A percentile compares a stretch with the other conserved stretches of the same genome.
Evolutionary conservation across 2,888 invertebrate species (phyloP).

Genomic region (Scaptomyza polygonia): DNA sequence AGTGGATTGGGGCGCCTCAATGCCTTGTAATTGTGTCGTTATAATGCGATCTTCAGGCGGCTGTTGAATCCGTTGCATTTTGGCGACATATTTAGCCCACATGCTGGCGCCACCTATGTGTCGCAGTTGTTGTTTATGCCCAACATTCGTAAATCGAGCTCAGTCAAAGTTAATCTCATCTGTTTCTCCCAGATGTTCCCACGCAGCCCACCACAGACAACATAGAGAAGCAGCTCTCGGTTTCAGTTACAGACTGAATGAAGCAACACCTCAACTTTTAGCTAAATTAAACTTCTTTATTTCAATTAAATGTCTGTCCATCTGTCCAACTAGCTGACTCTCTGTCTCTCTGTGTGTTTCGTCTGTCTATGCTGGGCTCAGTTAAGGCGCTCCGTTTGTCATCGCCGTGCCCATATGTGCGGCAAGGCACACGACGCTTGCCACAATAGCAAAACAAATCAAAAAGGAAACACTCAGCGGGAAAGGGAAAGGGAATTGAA

Average conservation of each 20-base stretch:
- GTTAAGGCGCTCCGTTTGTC: slow-evolving; percentile 65
- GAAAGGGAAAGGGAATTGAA: slow-evolving; percentile 23
- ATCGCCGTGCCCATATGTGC: slow-evolving; percentile 77
- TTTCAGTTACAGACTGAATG: slow-evolving; percentile 39
- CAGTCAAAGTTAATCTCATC: slow-evolving; percentile 38
- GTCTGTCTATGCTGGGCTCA: not conserved
- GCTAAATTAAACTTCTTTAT: slow-evolving; percentile 78
- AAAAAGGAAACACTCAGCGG: slow-evolving; percentile 34
- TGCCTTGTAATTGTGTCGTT: slow-evolving; percentile 77
- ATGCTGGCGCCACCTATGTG: slow-evolving; percentile 69
- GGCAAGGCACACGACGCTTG: slow-evolving; percentile 63
- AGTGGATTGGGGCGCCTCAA: slow-evolving; percentile 32
- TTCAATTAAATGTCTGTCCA: slow-evolving; percentile 69
- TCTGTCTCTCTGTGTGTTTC: slow-evolving; percentile 36
- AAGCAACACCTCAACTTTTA: slow-evolving; percentile 68
- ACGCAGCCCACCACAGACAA: slow-evolving; percentile 49
- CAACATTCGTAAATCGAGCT: slow-evolving; percentile 13
- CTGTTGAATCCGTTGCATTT: slow-evolving; percentile 36
- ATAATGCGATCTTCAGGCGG: slow-evolving; percentile 61
- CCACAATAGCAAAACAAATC: slow-evolving; percentile 55
- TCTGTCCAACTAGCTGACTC: slow-evolving; percentile 25
- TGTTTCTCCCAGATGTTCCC: slow-evolving; percentile 49
- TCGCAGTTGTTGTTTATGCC: slow-evolving; percentile 37
- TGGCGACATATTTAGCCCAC: slow-evolving; percentile 64
- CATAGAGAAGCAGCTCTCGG: slow-evolving; percentile 23